Evolutionary conservation across 1,140 invertebrate species (phyloP).

Genomic region (Luehdorfia chinensis): DNA sequence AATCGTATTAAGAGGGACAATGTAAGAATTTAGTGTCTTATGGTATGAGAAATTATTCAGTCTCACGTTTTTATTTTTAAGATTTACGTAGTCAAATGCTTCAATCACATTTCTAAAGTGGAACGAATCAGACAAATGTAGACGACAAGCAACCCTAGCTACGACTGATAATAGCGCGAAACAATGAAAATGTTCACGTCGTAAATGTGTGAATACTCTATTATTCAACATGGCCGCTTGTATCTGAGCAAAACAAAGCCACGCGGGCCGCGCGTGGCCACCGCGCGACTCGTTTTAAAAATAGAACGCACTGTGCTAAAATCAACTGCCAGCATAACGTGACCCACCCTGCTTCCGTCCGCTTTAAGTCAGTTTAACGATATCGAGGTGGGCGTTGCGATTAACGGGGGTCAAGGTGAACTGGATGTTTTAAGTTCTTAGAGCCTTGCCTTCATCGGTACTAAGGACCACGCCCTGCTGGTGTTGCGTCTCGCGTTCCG

Average conservation of each 20-base stretch:
- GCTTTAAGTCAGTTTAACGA: constrained; percentile 5
- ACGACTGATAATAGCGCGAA: constrained; percentile 47
- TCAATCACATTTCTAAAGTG: not conserved
- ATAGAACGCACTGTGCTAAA: constrained; percentile 56
- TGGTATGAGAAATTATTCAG: too few species aligned
- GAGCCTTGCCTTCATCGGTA: constrained; percentile 30
- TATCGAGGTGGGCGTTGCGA: constrained; percentile 16
- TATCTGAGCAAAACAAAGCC: constrained; percentile 65
- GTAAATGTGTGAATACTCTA: constrained; percentile 48
- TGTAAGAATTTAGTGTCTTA: too few species aligned
- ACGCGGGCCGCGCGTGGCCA: constrained; percentile 60
- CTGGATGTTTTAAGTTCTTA: constrained; percentile 26
- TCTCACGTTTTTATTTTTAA: too few species aligned
- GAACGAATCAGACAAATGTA: not conserved
- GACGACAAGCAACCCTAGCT: constrained; percentile 32
- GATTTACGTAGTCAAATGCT: too few species aligned
- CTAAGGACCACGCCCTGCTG: constrained; percentile 58
- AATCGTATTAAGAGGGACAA: too few species aligned
- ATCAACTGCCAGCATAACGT: constrained; percentile 35
- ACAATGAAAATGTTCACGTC: constrained; percentile 53
- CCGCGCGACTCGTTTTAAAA: constrained; percentile 46
- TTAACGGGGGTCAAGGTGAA: constrained; percentile 31
- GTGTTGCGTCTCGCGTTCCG: constrained; percentile 46
- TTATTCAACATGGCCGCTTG: constrained; percentile 38
- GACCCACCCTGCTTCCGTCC: constrained; percentile 26